Evolutionary conservation across 2,113 vertebrate genomes (phyloP).

Genomic region (Macaca mulatta): DNA sequence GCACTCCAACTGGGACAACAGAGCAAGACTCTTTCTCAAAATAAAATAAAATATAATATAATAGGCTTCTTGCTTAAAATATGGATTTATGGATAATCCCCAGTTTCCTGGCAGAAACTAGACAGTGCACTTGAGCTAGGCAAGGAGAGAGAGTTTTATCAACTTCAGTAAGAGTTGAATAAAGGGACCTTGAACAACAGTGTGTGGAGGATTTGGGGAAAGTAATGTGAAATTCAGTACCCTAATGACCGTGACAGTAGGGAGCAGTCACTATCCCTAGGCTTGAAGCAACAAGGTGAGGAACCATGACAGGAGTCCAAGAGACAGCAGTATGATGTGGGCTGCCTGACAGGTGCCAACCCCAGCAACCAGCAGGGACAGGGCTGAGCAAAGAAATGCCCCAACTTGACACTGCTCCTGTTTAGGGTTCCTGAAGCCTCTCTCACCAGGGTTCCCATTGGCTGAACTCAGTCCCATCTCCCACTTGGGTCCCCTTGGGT

Average conservation of each 20-base stretch:
- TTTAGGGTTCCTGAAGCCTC: not conserved
- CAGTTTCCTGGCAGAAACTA: not conserved
- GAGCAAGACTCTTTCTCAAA: too few species aligned
- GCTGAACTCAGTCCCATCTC: not conserved
- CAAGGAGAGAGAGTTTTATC: not conserved
- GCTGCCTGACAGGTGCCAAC: not conserved
- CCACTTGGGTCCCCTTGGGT: not conserved
- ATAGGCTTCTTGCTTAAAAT: not conserved
- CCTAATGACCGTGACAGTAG: too few species aligned
- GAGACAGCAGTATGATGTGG: not conserved
- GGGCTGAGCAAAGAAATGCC: not conserved
- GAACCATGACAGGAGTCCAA: not conserved
- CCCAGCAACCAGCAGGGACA: not conserved
- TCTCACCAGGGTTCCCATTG: not conserved
- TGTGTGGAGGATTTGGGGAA: not conserved
- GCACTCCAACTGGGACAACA: too few species aligned
- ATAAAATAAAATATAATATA: not conserved
- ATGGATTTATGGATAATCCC: not conserved
- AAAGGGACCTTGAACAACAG: not conserved
- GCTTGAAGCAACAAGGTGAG: not conserved
- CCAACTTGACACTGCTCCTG: not conserved
- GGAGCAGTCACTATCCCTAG: not conserved
- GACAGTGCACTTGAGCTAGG: not conserved
- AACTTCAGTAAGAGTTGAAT: not conserved
- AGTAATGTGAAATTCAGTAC: not conserved